Percentiles rank a stretch among this genome's conserved stretches.
These are phyloP conservation scores for Diplosoma virens DNA, from an alignment of 23 tunicate genomes.

Conservation along the genomic window DNA sequence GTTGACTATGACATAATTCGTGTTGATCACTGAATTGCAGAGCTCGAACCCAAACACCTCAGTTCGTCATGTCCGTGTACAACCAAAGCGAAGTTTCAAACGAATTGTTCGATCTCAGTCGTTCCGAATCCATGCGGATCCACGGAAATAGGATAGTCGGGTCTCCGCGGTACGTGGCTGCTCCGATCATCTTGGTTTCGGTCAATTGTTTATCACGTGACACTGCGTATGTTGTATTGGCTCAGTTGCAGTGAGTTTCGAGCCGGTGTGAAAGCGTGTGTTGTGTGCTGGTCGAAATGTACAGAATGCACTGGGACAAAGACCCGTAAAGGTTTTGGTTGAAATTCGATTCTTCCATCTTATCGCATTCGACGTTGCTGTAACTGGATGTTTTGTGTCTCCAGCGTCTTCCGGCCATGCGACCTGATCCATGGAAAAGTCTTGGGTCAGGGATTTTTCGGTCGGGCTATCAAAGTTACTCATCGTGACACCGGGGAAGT, in stretches of 20 bases:
- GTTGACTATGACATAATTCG: too few relatives aligned
- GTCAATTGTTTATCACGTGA: too few relatives aligned
- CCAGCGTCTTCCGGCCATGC: constrained; percentile 87
- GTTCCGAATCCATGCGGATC: constrained; percentile 90
- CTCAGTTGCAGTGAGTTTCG: too few relatives aligned
- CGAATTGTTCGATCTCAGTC: constrained; percentile 18
- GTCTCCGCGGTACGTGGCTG: constrained; percentile 36
- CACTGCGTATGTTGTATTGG: too few relatives aligned
- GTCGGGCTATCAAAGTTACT: constrained; percentile 93
- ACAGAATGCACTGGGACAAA: too few relatives aligned
- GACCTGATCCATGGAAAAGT: constrained; percentile 85
- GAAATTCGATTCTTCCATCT: too few relatives aligned
- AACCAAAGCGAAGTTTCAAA: not conserved
- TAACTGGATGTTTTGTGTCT: not conserved
- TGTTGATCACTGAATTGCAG: too few relatives aligned
- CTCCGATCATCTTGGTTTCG: too few relatives aligned
- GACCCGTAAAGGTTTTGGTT: too few relatives aligned
- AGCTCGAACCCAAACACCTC: too few relatives aligned
- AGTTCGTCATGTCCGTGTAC: not conserved
- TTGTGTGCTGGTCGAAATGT: too few relatives aligned
- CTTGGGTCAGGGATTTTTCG: constrained; percentile 91
- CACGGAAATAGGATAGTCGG: constrained; percentile 16
- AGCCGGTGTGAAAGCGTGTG: too few relatives aligned
- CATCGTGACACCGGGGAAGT: constrained; percentile 95
- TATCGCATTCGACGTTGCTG: not conserved